Conservation (phyloP, 1,140 invertebrate genomes). For the Apis dorsata region DNA sequence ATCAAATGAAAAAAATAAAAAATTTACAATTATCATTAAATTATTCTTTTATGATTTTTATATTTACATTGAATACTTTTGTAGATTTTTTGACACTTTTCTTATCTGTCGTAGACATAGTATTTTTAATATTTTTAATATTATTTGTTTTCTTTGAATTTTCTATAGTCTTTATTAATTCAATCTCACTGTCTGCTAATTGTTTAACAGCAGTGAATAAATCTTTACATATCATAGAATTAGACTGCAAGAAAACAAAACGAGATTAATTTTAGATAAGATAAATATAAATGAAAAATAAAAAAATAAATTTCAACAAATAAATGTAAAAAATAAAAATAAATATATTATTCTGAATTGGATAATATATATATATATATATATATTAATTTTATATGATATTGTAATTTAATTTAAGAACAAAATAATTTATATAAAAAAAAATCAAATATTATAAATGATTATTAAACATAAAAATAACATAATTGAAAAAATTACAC, state of each 20-base stretch:
- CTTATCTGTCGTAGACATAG: conserved; percentile 54
- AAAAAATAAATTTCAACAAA: not conserved
- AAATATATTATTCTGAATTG: not conserved
- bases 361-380: too few species aligned
- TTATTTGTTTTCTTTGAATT: conserved; percentile 58
- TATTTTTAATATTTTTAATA: conserved; percentile 29
- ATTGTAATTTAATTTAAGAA: not conserved
- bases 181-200: conserved; percentile 74
- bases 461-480: not conserved
- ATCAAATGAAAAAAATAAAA: not conserved
- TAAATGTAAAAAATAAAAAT: not conserved
- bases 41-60: not conserved
- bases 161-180: conserved; percentile 72
- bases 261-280: not conserved
- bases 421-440: not conserved
- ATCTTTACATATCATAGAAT: conserved; percentile 59
- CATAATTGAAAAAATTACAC: not conserved
- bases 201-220: conserved; percentile 72
- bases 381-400: not conserved
- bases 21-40: not conserved
- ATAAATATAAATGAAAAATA: not conserved
- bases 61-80: conserved; percentile 63
- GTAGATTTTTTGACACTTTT: conserved; percentile 51
- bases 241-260: conserved; percentile 58
- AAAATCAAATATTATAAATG: not conserved